A percentile compares a stretch with the other conserved stretches of the same genome.
phyloP scores from a whole-genome alignment of 37 sponge, comb jelly and placozoan species.

The Theonella swinhoei region DNA sequence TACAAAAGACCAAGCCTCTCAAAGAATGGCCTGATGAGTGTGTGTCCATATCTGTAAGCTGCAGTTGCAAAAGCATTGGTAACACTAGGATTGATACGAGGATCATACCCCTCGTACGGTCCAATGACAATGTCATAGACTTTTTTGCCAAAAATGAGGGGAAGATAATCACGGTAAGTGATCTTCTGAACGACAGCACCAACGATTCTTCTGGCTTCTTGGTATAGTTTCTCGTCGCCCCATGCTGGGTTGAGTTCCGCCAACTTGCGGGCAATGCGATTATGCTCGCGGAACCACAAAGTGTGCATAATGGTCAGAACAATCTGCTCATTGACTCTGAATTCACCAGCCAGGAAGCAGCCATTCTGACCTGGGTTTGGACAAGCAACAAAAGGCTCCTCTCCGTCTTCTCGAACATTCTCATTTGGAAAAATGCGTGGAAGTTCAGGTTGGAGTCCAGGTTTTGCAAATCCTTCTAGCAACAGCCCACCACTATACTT shows the following conservation, averaged over 20 bases:
- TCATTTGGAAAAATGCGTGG: background rate
- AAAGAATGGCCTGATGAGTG: slow-evolving; percentile 52
- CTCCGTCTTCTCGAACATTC: background rate
- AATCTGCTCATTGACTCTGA: slow-evolving; percentile 70
- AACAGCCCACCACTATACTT: background rate
- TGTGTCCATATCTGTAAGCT: slow-evolving; percentile 78
- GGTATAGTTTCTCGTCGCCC: slow-evolving; percentile 73
- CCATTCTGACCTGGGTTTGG: background rate
- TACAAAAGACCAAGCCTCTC: slow-evolving; percentile 40
- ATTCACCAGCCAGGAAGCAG: slow-evolving; percentile 68
- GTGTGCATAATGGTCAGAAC: slow-evolving; percentile 76
- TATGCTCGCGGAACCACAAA: slow-evolving; percentile 80
- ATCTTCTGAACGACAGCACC: slow-evolving; percentile 62
- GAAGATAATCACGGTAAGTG: slow-evolving; percentile 73
- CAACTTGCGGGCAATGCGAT: slow-evolving; percentile 61
- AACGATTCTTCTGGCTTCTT: slow-evolving; percentile 74
- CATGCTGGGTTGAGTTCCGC: slow-evolving; percentile 48
- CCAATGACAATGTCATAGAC: slow-evolving; percentile 18
- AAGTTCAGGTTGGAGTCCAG: background rate
- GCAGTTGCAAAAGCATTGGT: slow-evolving; percentile 73
- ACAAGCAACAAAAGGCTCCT: background rate
- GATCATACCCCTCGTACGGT: slow-evolving; percentile 48
- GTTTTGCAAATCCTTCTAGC: background rate
- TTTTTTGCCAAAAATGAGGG: slow-evolving; percentile 44
- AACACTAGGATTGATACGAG: slow-evolving; percentile 35